These are phyloP conservation scores for Parotia lawesii DNA, from an alignment of 2,113 vertebrate species.

Conservation along the genomic window DNA sequence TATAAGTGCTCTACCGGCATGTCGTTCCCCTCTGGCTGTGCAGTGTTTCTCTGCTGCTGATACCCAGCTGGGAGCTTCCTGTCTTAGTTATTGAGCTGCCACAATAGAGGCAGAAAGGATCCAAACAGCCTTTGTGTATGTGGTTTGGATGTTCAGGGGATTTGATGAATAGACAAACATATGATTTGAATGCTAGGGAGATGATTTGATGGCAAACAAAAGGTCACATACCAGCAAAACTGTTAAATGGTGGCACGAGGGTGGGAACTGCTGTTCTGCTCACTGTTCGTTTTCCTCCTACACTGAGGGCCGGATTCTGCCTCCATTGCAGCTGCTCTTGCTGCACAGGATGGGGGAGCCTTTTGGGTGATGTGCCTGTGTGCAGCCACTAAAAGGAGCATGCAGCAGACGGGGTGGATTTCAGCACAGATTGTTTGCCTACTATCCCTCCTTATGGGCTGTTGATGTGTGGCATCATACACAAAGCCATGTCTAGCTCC, in stretches of 20 bases:
- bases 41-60: not conserved
- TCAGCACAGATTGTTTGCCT: not conserved
- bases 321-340: not conserved
- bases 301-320: not conserved
- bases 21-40: not conserved
- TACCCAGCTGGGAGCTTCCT: constrained; percentile 13
- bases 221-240: constrained; percentile 21
- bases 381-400: not conserved
- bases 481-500: not conserved
- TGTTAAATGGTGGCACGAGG: not conserved
- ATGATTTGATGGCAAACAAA: constrained; percentile 42
- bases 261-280: not conserved
- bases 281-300: not conserved
- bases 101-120: constrained; percentile 20
- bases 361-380: not conserved
- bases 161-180: constrained; percentile 26
- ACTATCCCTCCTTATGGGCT: not conserved
- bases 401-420: not conserved
- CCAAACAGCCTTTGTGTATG: constrained; percentile 14
- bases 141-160: constrained; percentile 15
- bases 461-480: not conserved
- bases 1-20: not conserved
- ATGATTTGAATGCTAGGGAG: constrained; percentile 18
- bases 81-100: not conserved
- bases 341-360: not conserved